Conservation (phyloP, 2,113 vertebrate species). For the Trogon melanurus region DNA sequence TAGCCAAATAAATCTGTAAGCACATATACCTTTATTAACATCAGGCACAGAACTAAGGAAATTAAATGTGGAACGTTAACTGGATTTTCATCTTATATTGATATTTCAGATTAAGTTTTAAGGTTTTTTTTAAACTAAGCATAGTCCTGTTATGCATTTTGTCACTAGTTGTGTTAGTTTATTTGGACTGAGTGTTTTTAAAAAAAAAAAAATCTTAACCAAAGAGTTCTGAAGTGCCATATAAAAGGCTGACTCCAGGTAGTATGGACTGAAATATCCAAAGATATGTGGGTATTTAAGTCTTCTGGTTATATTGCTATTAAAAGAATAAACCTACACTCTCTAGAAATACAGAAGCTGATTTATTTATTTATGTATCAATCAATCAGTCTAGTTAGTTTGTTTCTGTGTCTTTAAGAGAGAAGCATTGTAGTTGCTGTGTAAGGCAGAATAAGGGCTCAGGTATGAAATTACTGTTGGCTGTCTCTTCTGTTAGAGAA, state of each 20-base stretch:
- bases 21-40: not conserved
- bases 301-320: not conserved
- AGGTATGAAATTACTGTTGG: constrained; percentile 6
- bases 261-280: not conserved
- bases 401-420: not conserved
- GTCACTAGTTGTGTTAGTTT: not conserved
- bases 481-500: not conserved
- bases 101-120: not conserved
- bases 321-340: not conserved
- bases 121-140: not conserved
- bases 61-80: not conserved
- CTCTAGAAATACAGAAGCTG: not conserved
- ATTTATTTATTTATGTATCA: not conserved
- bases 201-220: not conserved
- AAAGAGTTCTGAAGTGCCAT: not conserved
- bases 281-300: not conserved
- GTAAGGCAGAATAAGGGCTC: not conserved
- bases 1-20: not conserved
- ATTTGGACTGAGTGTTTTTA: not conserved
- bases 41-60: not conserved
- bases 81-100: not conserved
- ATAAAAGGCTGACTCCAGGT: not conserved
- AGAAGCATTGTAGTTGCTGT: not conserved
- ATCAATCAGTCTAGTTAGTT: too few species aligned
- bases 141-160: not conserved